These are phyloP conservation scores for Podarcis cretensis DNA, from an alignment of 2,113 vertebrate genomes.

Conservation along the genomic window DNA sequence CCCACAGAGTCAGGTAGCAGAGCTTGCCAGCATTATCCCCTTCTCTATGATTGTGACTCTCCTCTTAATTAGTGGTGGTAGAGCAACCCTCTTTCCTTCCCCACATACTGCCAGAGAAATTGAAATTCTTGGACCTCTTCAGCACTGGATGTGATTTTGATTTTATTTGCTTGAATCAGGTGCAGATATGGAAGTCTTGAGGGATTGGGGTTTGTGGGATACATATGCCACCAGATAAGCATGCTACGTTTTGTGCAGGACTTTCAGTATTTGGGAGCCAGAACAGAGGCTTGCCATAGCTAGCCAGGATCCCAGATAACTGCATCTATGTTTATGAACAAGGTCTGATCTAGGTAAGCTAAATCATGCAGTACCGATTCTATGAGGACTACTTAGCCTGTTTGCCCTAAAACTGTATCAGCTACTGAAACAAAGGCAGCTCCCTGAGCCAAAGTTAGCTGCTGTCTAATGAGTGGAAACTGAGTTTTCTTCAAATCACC, in stretches of 20 bases:
- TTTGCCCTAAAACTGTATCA: not conserved
- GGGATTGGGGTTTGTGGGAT: not conserved
- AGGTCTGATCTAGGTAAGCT: not conserved
- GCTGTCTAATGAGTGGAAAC: not conserved
- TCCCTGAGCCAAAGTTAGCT: not conserved
- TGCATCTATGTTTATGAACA: not conserved
- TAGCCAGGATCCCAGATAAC: not conserved
- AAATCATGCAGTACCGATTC: not conserved
- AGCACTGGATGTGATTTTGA: not conserved
- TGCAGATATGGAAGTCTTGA: not conserved
- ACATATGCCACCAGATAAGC: not conserved
- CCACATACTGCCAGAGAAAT: not conserved
- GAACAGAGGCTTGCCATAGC: not conserved
- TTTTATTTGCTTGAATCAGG: not conserved
- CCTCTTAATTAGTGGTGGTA: not conserved
- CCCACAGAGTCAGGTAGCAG: not conserved
- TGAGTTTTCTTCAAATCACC: not conserved
- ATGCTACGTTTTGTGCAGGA: not conserved
- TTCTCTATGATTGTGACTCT: not conserved
- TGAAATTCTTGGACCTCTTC: constrained; percentile 27
- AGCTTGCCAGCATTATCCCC: not conserved
- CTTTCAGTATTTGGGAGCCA: not conserved
- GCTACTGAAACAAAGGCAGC: not conserved
- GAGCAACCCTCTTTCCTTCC: not conserved
- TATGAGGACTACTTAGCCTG: not conserved